Percentiles rank a stretch among this genome's conserved stretches.
phyloP scores from a whole-genome alignment of 2,797 vertebrate species.

The Labroides dimidiatus region DNA sequence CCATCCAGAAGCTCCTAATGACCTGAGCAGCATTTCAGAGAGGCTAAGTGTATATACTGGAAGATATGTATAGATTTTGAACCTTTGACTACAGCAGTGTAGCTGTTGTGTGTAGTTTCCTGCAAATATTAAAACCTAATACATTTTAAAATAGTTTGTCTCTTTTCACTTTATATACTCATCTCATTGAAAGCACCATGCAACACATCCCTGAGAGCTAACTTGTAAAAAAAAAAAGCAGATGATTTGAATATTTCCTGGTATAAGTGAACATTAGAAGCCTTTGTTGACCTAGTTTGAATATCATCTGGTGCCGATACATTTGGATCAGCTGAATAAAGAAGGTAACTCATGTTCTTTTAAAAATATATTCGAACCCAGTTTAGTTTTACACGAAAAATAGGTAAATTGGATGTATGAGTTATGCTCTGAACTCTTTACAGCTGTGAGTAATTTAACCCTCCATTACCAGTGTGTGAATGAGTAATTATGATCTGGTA shows the following conservation, averaged over 20 bases:
- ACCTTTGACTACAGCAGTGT: background rate
- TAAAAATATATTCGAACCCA: too few relatives aligned
- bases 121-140: slow-evolving; percentile 22
- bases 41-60: slow-evolving; percentile 25
- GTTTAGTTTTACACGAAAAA: too few relatives aligned
- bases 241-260: slow-evolving; percentile 68
- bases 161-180: background rate
- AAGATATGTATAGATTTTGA: background rate
- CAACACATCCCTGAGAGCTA: background rate
- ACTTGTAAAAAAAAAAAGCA: background rate
- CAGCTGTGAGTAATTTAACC: too few relatives aligned
- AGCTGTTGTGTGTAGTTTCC: slow-evolving; percentile 2
- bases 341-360: slow-evolving; percentile 25
- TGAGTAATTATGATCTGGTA: too few relatives aligned
- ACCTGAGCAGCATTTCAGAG: slow-evolving; percentile 1
- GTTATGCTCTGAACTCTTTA: too few relatives aligned
- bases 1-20: background rate
- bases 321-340: slow-evolving; percentile 4
- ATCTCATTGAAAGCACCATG: background rate
- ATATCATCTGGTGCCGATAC: slow-evolving; percentile 3
- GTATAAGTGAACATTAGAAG: slow-evolving; percentile 16
- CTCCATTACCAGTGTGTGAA: background rate
- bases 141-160: background rate
- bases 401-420: background rate
- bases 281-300: slow-evolving; percentile 28